A percentile compares a stretch with the other conserved stretches of the same genome.
These are phyloP conservation scores for Embiotoca jacksoni DNA, from an alignment of 2,113 vertebrate genomes.

Conservation along the genomic window DNA sequence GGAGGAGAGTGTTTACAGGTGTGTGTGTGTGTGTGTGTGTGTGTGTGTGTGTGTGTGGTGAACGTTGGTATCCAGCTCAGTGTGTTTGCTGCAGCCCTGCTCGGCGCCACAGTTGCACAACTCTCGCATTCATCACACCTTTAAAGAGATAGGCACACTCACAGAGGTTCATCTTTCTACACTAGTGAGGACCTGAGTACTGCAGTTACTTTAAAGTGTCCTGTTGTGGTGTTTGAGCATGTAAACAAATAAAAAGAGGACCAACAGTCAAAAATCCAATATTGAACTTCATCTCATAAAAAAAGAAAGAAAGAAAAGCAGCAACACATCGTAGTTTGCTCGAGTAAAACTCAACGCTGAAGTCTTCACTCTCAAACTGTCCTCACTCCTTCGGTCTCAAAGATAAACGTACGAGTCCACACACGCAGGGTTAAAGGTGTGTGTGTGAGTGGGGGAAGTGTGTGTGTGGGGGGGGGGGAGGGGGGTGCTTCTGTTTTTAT, in stretches of 20 bases:
- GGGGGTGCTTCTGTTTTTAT: not conserved
- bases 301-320: too few relatives aligned
- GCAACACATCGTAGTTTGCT: too few relatives aligned
- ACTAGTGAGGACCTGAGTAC: not conserved
- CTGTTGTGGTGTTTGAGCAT: too few relatives aligned
- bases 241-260: too few relatives aligned
- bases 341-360: too few relatives aligned
- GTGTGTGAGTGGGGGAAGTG: too few relatives aligned
- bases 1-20: conserved; percentile 9
- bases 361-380: too few relatives aligned
- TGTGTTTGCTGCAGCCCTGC: conserved; percentile 11
- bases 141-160: too few relatives aligned
- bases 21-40: conserved; percentile 19
- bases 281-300: not conserved
- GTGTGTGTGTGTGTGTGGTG: conserved; percentile 1
- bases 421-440: too few relatives aligned
- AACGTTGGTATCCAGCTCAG: conserved; percentile 10
- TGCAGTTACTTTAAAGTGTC: not conserved
- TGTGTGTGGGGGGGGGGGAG: too few relatives aligned
- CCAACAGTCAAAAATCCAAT: not conserved
- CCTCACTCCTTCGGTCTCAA: too few relatives aligned
- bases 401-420: too few relatives aligned
- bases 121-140: conserved; percentile 37
- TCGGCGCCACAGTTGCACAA: conserved; percentile 25
- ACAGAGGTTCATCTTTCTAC: not conserved